A percentile compares a stretch with the other conserved stretches of the same genome.
These are phyloP conservation scores for Stichodactyla helianthus DNA, from an alignment of 64 coral and sea anemone species.

Conservation along the genomic window DNA sequence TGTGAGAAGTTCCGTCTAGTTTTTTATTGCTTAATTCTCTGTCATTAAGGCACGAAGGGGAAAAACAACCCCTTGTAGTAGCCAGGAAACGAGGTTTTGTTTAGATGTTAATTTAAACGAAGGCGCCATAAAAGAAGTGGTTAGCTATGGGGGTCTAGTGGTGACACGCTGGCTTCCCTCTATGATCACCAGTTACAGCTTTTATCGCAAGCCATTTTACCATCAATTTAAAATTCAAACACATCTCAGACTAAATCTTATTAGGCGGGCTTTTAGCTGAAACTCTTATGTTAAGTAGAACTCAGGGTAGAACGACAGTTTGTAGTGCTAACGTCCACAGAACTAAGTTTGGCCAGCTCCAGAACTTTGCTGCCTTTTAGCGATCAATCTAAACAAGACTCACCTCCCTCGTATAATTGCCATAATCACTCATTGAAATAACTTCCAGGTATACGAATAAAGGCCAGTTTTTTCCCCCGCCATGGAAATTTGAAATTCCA, in stretches of 20 bases:
- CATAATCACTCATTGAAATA: neutral
- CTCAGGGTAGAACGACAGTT: neutral
- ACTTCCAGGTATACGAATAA: neutral
- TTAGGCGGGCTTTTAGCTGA: neutral
- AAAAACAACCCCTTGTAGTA: constrained; percentile 9
- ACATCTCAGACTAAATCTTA: neutral
- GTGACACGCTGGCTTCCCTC: neutral
- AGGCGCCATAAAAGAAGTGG: constrained; percentile 6
- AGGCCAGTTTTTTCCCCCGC: too few relatives aligned
- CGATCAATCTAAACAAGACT: neutral
- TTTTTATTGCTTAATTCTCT: neutral
- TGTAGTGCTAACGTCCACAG: neutral
- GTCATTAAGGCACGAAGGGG: neutral
- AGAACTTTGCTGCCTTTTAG: neutral
- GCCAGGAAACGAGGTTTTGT: constrained; percentile 9
- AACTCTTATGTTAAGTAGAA: neutral
- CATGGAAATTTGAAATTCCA: neutral
- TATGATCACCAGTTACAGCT: neutral
- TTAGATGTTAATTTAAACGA: constrained; percentile 29
- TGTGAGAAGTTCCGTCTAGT: constrained; percentile 4
- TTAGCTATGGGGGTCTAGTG: constrained; percentile 5
- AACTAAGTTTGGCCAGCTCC: neutral
- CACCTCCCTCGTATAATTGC: neutral
- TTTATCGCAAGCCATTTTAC: constrained; percentile 11
- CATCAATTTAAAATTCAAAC: constrained; percentile 20